These are phyloP conservation scores for Lordiphosa collinella DNA, from an alignment of 1,140 invertebrate genomes.

Conservation along the genomic window DNA sequence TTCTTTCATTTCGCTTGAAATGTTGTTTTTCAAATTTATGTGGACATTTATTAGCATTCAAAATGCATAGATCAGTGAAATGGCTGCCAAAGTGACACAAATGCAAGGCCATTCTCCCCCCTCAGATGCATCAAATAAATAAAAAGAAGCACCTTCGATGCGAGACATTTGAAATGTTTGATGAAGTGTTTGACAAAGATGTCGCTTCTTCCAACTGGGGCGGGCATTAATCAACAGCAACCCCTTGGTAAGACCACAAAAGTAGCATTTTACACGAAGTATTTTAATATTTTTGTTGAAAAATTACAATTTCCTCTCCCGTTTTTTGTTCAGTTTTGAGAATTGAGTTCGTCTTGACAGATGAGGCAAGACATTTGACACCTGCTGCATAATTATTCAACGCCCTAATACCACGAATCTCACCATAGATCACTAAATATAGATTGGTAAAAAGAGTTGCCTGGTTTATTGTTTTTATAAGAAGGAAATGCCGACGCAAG, in stretches of 20 bases:
- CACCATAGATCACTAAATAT: slow-evolving; percentile 40
- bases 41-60: slow-evolving; percentile 69
- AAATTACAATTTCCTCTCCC: slow-evolving; percentile 55
- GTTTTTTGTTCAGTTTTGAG: background rate
- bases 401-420: slow-evolving; percentile 58
- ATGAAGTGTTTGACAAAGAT: slow-evolving; percentile 76
- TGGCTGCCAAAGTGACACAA: slow-evolving; percentile 58
- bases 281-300: slow-evolving; percentile 63
- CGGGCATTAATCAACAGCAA: slow-evolving; percentile 51
- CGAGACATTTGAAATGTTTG: slow-evolving; percentile 53
- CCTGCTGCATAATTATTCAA: slow-evolving; percentile 74
- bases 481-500: slow-evolving; percentile 17
- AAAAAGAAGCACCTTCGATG: slow-evolving; percentile 33
- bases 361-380: slow-evolving; percentile 62
- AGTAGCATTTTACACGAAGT: slow-evolving; percentile 60
- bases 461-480: slow-evolving; percentile 40
- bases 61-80: slow-evolving; percentile 64
- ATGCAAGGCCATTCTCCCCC: slow-evolving; percentile 24
- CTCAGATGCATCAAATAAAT: slow-evolving; percentile 27
- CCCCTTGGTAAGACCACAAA: slow-evolving; percentile 68
- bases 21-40: slow-evolving; percentile 60
- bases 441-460: slow-evolving; percentile 59
- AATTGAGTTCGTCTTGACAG: slow-evolving; percentile 30
- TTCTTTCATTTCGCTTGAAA: slow-evolving; percentile 35
- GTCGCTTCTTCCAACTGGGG: slow-evolving; percentile 44